Conservation (phyloP, 2,113 vertebrate species). For the Heterochromis multidens region DNA sequence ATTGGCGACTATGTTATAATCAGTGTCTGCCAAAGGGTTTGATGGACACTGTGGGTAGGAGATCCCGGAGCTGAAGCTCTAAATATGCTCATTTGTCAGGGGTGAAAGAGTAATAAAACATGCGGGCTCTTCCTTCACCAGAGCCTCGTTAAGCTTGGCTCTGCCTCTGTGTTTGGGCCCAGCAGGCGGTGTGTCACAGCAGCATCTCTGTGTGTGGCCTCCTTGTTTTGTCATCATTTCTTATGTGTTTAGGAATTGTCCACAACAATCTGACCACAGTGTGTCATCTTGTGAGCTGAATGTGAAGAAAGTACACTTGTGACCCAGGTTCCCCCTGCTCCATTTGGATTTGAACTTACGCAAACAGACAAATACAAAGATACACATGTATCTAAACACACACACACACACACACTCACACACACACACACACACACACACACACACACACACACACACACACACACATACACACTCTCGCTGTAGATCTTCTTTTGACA, state of each 20-base stretch:
- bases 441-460: slow-evolving; percentile 18
- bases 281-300: slow-evolving; percentile 49
- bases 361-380: slow-evolving; percentile 26
- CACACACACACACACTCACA: not conserved
- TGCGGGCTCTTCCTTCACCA: slow-evolving; percentile 5
- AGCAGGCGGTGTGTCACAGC: slow-evolving; percentile 50
- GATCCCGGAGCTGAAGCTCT: slow-evolving; percentile 1
- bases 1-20: slow-evolving; percentile 28
- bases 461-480: not conserved
- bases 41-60: slow-evolving; percentile 39
- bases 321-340: slow-evolving; percentile 22
- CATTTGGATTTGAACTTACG: slow-evolving; percentile 40
- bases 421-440: too few species aligned
- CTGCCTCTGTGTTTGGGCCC: slow-evolving; percentile 49
- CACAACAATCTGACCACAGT: slow-evolving; percentile 68
- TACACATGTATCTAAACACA: slow-evolving; percentile 25
- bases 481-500: slow-evolving; percentile 50
- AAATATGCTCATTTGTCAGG: slow-evolving; percentile 46
- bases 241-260: slow-evolving; percentile 75
- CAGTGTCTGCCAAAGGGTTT: slow-evolving; percentile 19
- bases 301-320: slow-evolving; percentile 45
- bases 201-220: slow-evolving; percentile 74
- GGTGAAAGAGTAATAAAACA: slow-evolving; percentile 44
- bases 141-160: slow-evolving; percentile 31
- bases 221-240: slow-evolving; percentile 75